Percentiles rank a stretch among this genome's conserved stretches.
phyloP scores from a whole-genome alignment of 2,113 vertebrate genomes.

The Semicossyphus pulcher region DNA sequence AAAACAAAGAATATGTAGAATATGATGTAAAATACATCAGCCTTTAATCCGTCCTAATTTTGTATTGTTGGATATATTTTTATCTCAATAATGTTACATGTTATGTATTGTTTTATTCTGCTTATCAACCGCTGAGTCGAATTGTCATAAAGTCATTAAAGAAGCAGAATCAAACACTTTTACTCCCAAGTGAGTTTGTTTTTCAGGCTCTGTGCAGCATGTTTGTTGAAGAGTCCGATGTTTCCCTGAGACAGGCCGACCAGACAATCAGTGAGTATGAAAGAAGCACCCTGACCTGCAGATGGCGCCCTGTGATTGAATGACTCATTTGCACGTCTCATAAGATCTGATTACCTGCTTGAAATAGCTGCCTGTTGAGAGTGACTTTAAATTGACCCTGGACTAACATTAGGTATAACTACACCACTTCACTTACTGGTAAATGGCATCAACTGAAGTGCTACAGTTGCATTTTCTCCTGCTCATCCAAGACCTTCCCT shows the following conservation, averaged over 20 bases:
- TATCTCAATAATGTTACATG: constrained; percentile 13
- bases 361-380: constrained; percentile 10
- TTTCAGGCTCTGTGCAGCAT: neutral
- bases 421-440: neutral
- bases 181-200: neutral
- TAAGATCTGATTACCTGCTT: constrained; percentile 30
- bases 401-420: constrained; percentile 6
- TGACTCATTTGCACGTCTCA: neutral
- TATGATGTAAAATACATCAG: neutral
- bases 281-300: constrained; percentile 51
- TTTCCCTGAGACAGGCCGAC: neutral
- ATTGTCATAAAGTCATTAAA: constrained; percentile 53
- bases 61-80: constrained; percentile 7
- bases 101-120: neutral
- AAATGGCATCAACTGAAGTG: neutral
- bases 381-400: constrained; percentile 38
- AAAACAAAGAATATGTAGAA: neutral
- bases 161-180: neutral
- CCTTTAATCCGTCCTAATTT: constrained; percentile 6
- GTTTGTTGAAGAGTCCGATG: neutral
- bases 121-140: neutral
- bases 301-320: constrained; percentile 58
- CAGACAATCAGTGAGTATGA: neutral
- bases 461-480: neutral
- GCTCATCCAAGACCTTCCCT: neutral